Evolutionary conservation across 2,113 vertebrate genomes (phyloP).

Genomic region (Ramphastos sulfuratus): DNA sequence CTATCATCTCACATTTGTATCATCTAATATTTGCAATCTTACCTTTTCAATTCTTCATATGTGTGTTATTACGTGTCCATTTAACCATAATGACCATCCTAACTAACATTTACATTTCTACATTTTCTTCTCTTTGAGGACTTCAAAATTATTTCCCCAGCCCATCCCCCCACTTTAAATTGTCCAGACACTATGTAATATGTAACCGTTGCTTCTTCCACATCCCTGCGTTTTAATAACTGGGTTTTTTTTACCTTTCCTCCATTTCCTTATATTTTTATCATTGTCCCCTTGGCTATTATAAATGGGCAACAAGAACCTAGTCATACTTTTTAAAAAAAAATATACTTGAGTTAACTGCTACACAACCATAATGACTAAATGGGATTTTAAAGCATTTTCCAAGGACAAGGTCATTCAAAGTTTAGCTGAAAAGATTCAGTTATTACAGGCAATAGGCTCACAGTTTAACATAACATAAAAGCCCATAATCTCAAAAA

Average conservation of each 20-base stretch:
- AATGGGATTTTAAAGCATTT: slow-evolving; percentile 24
- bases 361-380: slow-evolving; percentile 1
- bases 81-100: background rate
- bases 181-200: background rate
- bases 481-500: background rate
- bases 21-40: background rate
- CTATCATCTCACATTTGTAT: background rate
- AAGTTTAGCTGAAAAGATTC: slow-evolving; percentile 11
- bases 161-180: background rate
- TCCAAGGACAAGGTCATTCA: slow-evolving; percentile 32
- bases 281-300: background rate
- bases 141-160: background rate
- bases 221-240: background rate
- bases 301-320: background rate
- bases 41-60: background rate
- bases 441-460: background rate
- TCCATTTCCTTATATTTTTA: background rate
- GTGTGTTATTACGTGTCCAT: background rate
- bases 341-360: slow-evolving; percentile 4
- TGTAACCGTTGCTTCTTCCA: background rate
- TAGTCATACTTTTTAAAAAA: background rate
- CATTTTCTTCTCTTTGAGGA: background rate
- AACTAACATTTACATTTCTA: background rate
- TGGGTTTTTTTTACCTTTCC: background rate
- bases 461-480: background rate